Evolutionary conservation across 2,797 vertebrate species (phyloP).

Genomic region (Ammospiza maritima): DNA sequence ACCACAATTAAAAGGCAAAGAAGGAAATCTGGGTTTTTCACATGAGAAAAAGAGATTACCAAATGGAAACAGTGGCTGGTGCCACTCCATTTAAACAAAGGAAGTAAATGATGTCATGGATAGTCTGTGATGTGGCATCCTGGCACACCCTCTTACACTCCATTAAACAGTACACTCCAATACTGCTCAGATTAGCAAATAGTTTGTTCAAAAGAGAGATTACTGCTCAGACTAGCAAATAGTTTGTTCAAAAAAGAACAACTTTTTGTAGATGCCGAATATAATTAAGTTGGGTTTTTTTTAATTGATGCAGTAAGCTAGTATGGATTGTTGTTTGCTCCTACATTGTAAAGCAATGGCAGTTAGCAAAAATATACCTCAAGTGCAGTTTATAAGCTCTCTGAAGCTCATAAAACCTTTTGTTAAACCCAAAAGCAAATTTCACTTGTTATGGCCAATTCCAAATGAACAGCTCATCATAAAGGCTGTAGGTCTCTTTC

Average conservation of each 20-base stretch:
- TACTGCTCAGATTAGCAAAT: not conserved
- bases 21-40: not conserved
- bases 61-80: not conserved
- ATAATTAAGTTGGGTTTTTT: fast-evolving
- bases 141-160: not conserved
- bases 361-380: not conserved
- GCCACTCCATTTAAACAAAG: not conserved
- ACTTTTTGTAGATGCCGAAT: not conserved
- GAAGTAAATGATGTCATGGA: not conserved
- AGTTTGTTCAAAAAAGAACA: not conserved
- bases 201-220: not conserved
- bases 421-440: not conserved
- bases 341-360: not conserved
- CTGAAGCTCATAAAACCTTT: not conserved
- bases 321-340: not conserved
- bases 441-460: not conserved
- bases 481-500: not conserved
- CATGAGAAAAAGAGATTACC: not conserved
- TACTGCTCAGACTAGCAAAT: not conserved
- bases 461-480: not conserved
- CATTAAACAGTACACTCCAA: not conserved
- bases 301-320: not conserved
- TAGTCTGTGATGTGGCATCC: not conserved
- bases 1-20: not conserved
- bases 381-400: not conserved